phyloP scores from a whole-genome alignment of 2,888 invertebrate species.

The Achlya flavicornis region DNA sequence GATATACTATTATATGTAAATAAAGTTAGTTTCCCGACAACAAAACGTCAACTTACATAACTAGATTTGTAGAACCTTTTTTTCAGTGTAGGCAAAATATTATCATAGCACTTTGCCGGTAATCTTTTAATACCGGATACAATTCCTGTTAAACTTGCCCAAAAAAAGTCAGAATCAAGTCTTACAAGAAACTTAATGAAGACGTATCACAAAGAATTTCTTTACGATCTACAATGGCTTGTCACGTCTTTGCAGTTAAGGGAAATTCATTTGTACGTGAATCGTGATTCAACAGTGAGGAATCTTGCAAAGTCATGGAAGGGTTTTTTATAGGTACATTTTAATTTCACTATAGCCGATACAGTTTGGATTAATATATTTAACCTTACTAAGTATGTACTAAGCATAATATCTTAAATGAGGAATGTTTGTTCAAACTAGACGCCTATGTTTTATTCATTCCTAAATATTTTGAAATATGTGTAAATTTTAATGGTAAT shows the following conservation, averaged over 20 bases:
- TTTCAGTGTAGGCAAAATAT: no score
- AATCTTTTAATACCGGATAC: background rate
- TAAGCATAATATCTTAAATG: no score
- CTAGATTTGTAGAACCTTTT: no score
- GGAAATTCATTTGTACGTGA: conserved; percentile 46
- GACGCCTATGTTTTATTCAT: no score
- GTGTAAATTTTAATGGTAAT: no score
- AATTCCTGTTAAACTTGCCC: background rate
- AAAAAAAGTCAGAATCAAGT: background rate
- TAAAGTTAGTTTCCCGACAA: no score
- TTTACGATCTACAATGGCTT: conserved; percentile 26
- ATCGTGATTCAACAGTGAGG: conserved; percentile 39
- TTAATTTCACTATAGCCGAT: background rate
- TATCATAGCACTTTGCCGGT: no score
- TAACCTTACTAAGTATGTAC: no score
- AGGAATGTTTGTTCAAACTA: no score
- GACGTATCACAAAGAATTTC: conserved; percentile 24
- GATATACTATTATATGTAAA: no score
- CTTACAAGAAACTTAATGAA: conserved; percentile 25
- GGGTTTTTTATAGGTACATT: conserved; percentile 9
- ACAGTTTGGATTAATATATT: background rate
- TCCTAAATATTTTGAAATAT: no score
- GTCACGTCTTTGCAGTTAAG: conserved; percentile 32
- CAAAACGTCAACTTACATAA: no score
- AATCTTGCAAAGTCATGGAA: conserved; percentile 34